Conservation (phyloP, 2,888 invertebrate genomes). For the Papilio protenor region DNA sequence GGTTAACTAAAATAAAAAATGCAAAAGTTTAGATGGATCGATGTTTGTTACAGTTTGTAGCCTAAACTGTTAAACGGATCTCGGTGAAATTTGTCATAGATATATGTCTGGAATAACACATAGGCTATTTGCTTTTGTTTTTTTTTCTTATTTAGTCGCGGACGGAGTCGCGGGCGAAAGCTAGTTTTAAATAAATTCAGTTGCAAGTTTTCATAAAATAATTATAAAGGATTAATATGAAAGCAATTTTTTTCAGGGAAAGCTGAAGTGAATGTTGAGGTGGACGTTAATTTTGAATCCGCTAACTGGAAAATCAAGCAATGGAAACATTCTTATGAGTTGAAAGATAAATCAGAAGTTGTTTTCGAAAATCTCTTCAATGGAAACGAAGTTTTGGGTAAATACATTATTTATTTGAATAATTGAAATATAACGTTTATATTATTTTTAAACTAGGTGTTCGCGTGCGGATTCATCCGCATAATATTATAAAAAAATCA, state of each 20-base stretch:
- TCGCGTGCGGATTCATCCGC: too few species aligned
- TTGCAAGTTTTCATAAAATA: neutral
- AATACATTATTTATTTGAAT: constrained; percentile 39
- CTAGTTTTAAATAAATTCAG: too few species aligned
- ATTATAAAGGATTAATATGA: neutral
- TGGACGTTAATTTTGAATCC: constrained; percentile 45
- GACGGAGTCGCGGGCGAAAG: too few species aligned
- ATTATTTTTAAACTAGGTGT: neutral
- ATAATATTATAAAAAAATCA: too few species aligned
- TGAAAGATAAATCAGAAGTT: constrained; percentile 59
- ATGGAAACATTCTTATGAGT: constrained; percentile 54
- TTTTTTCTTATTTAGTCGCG: too few species aligned
- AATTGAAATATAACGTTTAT: neutral
- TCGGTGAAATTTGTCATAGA: too few species aligned
- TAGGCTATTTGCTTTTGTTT: too few species aligned
- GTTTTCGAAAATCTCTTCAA: constrained; percentile 61
- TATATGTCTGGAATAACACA: too few species aligned
- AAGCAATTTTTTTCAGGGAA: constrained; percentile 50
- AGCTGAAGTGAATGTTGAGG: constrained; percentile 47
- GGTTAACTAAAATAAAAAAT: too few species aligned
- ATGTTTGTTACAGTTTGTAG: too few species aligned
- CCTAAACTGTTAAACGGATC: too few species aligned
- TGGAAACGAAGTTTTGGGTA: constrained; percentile 61
- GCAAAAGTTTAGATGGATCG: too few species aligned
- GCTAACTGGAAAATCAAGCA: constrained; percentile 59